A percentile compares a stretch with the other conserved stretches of the same genome.
Conservation (phyloP, 2,888 invertebrate species). For the Latrodectus elegans region DNA sequence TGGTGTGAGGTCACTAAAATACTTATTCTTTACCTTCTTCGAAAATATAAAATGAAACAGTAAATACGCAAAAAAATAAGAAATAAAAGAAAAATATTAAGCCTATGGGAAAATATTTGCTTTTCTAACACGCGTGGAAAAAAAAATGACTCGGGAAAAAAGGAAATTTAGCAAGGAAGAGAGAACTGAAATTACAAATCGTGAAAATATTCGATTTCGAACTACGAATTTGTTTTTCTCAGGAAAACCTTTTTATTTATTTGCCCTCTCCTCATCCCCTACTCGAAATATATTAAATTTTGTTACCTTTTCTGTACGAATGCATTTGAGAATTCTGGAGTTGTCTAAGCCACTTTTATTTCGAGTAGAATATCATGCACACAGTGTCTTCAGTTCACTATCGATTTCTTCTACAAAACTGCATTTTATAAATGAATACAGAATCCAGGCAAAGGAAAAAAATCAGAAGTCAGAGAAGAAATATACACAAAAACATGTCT, state of each 20-base stretch:
- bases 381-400: too few relatives aligned
- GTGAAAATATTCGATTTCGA: constrained; percentile 19
- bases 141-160: not conserved
- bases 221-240: constrained; percentile 3
- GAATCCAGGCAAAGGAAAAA: too few relatives aligned
- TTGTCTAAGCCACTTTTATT: not conserved
- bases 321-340: not conserved
- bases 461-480: too few relatives aligned
- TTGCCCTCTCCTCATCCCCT: not conserved
- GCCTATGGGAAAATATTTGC: constrained; percentile 52
- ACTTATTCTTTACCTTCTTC: constrained; percentile 6
- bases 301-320: not conserved
- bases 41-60: constrained; percentile 11
- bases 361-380: too few relatives aligned
- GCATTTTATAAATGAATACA: too few relatives aligned
- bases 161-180: not conserved
- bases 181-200: constrained; percentile 21
- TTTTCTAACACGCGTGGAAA: constrained; percentile 11
- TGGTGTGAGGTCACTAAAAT: constrained; percentile 35
- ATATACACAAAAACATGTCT: too few relatives aligned
- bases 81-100: constrained; percentile 23
- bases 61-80: not conserved
- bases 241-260: not conserved
- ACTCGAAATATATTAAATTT: constrained; percentile 10
- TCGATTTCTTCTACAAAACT: too few relatives aligned